Evolutionary conservation across 2,797 vertebrate genomes (phyloP), one percentile per base, ranked within the genome.

Genomic region (Potorous gilbertii): DNA sequence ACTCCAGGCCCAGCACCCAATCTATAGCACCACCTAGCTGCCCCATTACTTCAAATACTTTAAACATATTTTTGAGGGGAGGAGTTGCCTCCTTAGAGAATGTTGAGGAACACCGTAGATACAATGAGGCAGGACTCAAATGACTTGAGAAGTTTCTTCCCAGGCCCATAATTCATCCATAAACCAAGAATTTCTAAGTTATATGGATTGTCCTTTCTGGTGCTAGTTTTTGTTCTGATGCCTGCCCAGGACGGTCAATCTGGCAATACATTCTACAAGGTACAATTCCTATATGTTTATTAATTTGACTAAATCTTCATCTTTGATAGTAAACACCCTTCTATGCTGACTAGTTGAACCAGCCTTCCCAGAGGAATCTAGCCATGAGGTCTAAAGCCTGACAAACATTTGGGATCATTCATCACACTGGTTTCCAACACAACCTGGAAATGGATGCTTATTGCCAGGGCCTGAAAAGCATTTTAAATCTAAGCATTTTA

Each of bases 371-470:
- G 9, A 3, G 55, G 66, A 46, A 29, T 91, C 91, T 56, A 57
- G n/a, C 90, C 56, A 66, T 56, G 54, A 18, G 93, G 96, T 54
- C 0, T 1, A 40, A 21, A 11, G 92, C 13, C 9, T 62, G 94
- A 91, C 54, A 97, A 95, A 92, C 34, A 89, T 31, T 74, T 50
- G 74, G 28, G 54, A 50, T 94, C 50, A 13, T 27, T 40, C 0
- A 10, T 87, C 18, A 87, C 24, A 50, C 40, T 87, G 24, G 8
- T 46, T 27, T 87, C 74, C 40, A 87, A 50, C 9, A 87, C 92
- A 92, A 91, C 54, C 0, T 87, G 55, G 56, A 81, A 96, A 95
- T 96, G 94, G 57, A 87, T 95, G 16, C 27, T 93, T 97, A 56
- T 28, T 97, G 92, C 96, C 10, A 95, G 92, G 93, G 81, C 0